Evolutionary conservation across 2,113 vertebrate species (phyloP).

Genomic region (Hypocryptadius cinnamomeus): DNA sequence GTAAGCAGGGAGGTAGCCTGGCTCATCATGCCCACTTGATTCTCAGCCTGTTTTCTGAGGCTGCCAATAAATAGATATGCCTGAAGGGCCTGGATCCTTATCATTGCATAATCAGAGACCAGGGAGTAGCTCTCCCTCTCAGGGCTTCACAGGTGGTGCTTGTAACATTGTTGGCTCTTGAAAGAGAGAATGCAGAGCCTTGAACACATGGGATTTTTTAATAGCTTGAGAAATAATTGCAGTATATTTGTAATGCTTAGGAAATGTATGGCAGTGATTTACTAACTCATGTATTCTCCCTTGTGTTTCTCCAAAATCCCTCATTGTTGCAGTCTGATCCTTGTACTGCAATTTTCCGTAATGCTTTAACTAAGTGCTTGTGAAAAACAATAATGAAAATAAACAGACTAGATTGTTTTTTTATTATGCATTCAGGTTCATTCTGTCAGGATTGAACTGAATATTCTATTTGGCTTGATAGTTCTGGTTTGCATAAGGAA

Average conservation of each 20-base stretch:
- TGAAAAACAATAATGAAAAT: not conserved
- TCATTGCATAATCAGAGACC: conserved; percentile 22
- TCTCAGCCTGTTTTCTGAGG: not conserved
- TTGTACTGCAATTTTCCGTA: not conserved
- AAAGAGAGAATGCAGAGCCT: not conserved
- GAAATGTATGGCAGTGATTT: not conserved
- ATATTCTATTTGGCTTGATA: not conserved
- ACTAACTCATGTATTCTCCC: not conserved
- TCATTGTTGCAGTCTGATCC: not conserved
- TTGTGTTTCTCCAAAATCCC: not conserved
- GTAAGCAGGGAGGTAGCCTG: not conserved
- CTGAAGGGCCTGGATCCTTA: not conserved
- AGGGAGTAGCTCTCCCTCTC: not conserved
- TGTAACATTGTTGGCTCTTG: not conserved
- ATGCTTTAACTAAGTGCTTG: not conserved
- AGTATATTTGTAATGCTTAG: not conserved
- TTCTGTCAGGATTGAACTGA: not conserved
- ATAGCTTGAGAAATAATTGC: not conserved
- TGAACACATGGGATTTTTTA: not conserved
- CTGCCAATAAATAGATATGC: not conserved
- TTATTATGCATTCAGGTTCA: not conserved
- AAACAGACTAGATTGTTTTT: not conserved
- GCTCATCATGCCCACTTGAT: not conserved
- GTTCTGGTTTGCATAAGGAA: not conserved
- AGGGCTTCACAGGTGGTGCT: not conserved